Percentiles rank a stretch among this genome's conserved stretches.
These are phyloP conservation scores for Drosophila testacea DNA, from an alignment of 2,888 invertebrate species.

Conservation along the genomic window DNA sequence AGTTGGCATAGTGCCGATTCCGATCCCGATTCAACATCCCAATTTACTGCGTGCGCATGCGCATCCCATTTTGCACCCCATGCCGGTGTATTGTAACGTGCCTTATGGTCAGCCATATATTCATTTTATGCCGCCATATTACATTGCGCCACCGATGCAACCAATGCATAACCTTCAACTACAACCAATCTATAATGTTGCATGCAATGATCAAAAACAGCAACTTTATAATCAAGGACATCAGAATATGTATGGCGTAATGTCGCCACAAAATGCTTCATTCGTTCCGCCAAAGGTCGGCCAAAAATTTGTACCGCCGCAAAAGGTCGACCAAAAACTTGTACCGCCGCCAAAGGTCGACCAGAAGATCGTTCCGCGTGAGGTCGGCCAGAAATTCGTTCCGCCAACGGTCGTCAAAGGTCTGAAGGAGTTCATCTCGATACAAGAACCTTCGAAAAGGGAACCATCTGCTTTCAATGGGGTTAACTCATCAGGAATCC, in stretches of 20 bases:
- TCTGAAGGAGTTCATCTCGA: not conserved
- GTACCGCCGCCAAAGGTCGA: too few species aligned
- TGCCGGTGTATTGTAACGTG: not conserved
- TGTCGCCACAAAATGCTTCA: not conserved
- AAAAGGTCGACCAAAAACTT: not conserved
- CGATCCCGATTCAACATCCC: not conserved
- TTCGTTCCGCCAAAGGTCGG: not conserved
- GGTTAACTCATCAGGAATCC: too few species aligned
- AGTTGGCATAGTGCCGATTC: not conserved
- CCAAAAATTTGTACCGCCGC: not conserved
- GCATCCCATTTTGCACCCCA: not conserved
- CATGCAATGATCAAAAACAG: not conserved
- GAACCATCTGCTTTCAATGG: not conserved
- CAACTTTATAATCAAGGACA: not conserved
- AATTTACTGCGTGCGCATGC: not conserved
- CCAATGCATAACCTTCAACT: not conserved
- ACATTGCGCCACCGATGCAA: not conserved
- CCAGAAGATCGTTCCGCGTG: too few species aligned
- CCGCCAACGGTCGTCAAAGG: too few species aligned
- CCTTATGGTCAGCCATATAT: not conserved
- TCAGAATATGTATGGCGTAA: not conserved
- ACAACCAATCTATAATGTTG: not conserved
- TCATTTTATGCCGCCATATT: not conserved
- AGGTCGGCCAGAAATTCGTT: too few species aligned
- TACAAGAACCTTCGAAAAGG: not conserved